Conservation (phyloP, 2,797 vertebrate species). For the Halcyon chelicuti region DNA sequence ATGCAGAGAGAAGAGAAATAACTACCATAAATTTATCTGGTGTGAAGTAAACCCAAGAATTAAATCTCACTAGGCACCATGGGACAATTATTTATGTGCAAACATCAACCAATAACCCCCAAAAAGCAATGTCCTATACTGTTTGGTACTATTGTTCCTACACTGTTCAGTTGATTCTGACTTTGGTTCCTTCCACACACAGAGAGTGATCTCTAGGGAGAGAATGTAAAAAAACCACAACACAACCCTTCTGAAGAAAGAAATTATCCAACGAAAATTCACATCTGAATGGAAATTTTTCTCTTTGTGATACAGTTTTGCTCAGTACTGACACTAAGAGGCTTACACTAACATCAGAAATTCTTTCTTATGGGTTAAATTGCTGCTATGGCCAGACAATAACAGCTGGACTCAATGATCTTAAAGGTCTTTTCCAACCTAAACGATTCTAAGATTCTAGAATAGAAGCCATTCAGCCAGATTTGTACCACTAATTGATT, state of each 20-base stretch:
- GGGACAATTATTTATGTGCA: neutral
- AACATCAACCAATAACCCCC: neutral
- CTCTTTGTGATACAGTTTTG: neutral
- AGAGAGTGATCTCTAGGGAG: neutral
- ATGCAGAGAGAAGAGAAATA: neutral
- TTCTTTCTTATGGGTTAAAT: neutral
- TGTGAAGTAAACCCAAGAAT: neutral
- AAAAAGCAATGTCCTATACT: neutral
- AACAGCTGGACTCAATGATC: neutral
- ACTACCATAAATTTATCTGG: neutral
- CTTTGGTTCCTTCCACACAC: neutral
- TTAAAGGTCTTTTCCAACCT: neutral
- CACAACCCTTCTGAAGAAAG: neutral
- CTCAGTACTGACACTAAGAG: neutral
- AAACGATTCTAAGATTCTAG: neutral
- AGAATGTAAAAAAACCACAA: neutral
- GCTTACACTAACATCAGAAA: neutral
- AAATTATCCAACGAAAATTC: neutral
- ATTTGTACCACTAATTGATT: neutral
- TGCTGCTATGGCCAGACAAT: neutral
- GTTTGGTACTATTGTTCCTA: neutral
- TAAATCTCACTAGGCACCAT: neutral
- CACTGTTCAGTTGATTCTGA: neutral
- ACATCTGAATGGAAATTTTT: neutral
- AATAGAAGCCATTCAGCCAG: neutral